Evolutionary conservation across 2,797 vertebrate species (phyloP).

Genomic region (Sebastes variabilis): DNA sequence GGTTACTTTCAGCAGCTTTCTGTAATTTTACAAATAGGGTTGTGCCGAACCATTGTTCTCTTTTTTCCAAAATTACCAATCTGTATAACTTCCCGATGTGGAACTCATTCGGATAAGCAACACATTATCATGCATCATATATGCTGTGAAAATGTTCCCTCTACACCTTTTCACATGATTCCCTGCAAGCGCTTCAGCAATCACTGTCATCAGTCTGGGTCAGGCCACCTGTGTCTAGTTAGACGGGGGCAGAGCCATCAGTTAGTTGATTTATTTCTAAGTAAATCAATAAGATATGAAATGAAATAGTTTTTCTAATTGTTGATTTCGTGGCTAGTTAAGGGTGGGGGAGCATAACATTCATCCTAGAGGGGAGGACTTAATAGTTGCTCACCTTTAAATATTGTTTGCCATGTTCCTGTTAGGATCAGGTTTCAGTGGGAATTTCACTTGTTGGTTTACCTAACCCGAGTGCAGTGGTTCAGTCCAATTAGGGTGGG

Average conservation of each 20-base stretch:
- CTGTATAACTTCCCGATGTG: neutral
- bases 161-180: neutral
- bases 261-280: neutral
- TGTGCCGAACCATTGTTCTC: neutral
- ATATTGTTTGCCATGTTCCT: no score
- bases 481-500: no score
- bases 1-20: neutral
- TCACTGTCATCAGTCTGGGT: neutral
- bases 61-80: neutral
- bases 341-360: no score
- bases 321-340: no score
- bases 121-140: neutral
- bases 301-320: neutral
- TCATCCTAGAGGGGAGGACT: no score
- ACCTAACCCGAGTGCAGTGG: no score
- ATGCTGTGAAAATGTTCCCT: neutral
- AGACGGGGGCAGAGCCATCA: rapidly evolving
- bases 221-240: neutral
- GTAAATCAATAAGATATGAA: neutral
- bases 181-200: neutral
- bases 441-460: no score
- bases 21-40: neutral
- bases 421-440: no score
- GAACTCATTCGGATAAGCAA: neutral
- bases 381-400: no score